Conservation (phyloP, 2,113 vertebrate species). For the Leucopternis melanops region DNA sequence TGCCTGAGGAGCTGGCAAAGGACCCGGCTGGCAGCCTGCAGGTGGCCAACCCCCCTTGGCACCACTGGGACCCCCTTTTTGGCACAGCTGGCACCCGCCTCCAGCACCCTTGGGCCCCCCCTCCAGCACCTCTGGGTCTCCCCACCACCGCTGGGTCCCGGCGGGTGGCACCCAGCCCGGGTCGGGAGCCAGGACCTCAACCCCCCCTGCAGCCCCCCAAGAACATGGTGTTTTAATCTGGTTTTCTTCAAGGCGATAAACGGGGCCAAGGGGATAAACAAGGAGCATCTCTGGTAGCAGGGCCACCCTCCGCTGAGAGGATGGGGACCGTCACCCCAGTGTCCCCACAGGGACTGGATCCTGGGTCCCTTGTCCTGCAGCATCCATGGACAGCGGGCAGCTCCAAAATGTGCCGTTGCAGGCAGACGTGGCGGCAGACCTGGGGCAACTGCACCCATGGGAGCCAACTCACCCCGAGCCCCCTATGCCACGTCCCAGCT, state of each 20-base stretch:
- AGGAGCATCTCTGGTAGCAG: neutral
- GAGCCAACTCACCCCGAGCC: neutral
- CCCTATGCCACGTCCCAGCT: neutral
- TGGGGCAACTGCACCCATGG: neutral
- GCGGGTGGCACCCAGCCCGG: neutral
- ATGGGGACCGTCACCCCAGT: fast-evolving
- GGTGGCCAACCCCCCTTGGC: too few relatives aligned
- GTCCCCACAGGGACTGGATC: neutral
- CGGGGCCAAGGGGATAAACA: neutral
- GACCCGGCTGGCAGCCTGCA: neutral
- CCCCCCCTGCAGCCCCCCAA: neutral
- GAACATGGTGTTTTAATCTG: neutral
- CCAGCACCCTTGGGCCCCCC: neutral
- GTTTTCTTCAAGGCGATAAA: neutral
- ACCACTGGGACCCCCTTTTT: neutral
- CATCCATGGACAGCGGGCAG: fast-evolving
- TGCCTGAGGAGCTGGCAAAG: too few relatives aligned
- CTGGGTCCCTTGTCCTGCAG: neutral
- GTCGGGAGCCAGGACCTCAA: neutral
- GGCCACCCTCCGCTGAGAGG: neutral
- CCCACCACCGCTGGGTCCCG: neutral
- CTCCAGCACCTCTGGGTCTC: neutral
- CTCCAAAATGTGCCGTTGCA: fast-evolving
- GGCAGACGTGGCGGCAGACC: fast-evolving
- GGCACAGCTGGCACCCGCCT: neutral